Evolutionary conservation across 37 sponge, comb jelly and placozoan species (phyloP).

Genomic region (Amphimedon queenslandica): DNA sequence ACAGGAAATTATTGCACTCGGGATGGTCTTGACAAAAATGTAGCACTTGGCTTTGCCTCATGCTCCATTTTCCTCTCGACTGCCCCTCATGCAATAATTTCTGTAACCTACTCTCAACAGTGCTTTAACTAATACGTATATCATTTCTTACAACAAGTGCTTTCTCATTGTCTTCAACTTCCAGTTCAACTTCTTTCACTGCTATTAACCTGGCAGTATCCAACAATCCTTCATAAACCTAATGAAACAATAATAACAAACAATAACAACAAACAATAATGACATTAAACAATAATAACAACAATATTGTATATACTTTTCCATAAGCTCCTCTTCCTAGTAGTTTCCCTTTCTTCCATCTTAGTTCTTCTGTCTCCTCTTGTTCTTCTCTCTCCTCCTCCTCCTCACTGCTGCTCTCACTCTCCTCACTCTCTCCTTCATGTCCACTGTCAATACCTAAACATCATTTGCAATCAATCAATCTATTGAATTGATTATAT

Average conservation of each 20-base stretch:
- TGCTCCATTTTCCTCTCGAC: too few species aligned
- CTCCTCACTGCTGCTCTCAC: not conserved
- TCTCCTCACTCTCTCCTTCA: conserved; percentile 8
- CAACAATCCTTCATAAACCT: conserved; percentile 76
- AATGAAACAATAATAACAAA: not conserved
- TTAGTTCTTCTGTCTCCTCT: conserved; percentile 29
- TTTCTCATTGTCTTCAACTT: conserved; percentile 50
- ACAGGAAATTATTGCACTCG: too few species aligned
- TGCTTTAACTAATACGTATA: too few species aligned
- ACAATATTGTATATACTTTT: conserved; percentile 44
- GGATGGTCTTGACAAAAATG: too few species aligned
- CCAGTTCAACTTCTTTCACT: conserved; percentile 87
- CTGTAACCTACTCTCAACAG: too few species aligned
- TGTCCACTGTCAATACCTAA: conserved; percentile 19
- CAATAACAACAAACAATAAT: not conserved
- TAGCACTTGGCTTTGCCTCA: too few species aligned
- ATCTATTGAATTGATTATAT: too few species aligned
- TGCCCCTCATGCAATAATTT: too few species aligned
- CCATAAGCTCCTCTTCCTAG: conserved; percentile 89
- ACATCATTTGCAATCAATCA: conserved; percentile 19
- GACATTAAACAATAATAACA: too few species aligned
- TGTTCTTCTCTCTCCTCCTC: conserved; percentile 8
- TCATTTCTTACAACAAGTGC: conserved; percentile 60
- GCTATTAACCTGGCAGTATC: conserved; percentile 79
- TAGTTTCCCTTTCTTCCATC: conserved; percentile 79